Base-by-base conservation (phyloP, 2,797 vertebrate species). In the Spondyliosoma cantharus region DNA sequence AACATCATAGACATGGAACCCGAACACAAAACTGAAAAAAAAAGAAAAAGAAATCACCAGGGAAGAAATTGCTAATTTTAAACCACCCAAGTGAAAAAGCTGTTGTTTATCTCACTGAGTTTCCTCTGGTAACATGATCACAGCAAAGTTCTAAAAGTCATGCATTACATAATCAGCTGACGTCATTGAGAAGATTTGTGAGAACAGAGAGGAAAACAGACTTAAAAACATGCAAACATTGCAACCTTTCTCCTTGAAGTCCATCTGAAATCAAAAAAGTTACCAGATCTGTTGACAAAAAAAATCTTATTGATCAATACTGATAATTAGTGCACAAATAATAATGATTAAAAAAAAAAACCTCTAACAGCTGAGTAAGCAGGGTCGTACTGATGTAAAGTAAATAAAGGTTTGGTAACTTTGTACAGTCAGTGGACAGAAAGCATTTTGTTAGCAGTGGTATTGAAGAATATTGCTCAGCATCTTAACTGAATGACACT, bases 41-140 rank as follows among this genome's bases (percentile, higher is more conserved):
- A 7, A 32, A 27, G 4, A 3, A 27, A 27, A 32, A 32, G n/a
- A n/a, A n/a, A n/a, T 74, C 46, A 68, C 59, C 78, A 29, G 54
- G 76, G 14, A 14, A 45, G 2, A 88, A 75, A 80, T 58, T 46
- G 58, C 14, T 45, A 16, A 67, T 79, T 86, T 70, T 50, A 83
- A 85, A 78, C 53, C 45, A 66, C 54, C 58, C 20, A 74, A 77
- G 78, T 81, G 80, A 79, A 83, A 87, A 83, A 64, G 79, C 52
- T 56, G 80, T 63, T 84, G 75, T 88, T 86, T 87, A 54, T 78
- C 72, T 71, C 78, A 78, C 52, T 43, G 29, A 60, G 70, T 73
- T 79, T 72, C 68, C 56, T 54, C 75, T 67, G 67, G 66, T 58
- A 57, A 68, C 76, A 72, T 61, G 70, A 73, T 59, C 60, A 63